These are phyloP conservation scores for Cyrtorhinus lividipennis DNA, from an alignment of 1,140 invertebrate species.

Conservation along the genomic window DNA sequence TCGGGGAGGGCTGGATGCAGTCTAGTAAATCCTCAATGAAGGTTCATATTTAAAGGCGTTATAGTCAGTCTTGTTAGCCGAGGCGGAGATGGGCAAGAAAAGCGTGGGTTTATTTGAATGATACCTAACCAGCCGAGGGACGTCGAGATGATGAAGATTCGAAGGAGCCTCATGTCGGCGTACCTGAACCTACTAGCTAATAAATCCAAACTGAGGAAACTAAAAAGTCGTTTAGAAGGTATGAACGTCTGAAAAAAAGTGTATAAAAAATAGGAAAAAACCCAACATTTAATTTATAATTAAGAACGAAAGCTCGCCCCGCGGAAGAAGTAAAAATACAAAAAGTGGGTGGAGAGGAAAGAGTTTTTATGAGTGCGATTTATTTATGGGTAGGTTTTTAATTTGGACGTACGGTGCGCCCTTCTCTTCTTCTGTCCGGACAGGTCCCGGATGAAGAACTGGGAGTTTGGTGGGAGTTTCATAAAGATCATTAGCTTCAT, in stretches of 20 bases:
- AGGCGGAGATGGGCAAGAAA: background rate
- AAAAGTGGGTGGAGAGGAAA: background rate
- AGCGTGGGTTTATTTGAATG: background rate
- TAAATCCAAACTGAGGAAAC: background rate
- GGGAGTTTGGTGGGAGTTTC: background rate
- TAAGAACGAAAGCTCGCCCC: background rate
- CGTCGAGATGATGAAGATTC: background rate
- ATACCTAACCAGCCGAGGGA: background rate
- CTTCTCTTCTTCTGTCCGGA: background rate
- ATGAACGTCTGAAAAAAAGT: no score
- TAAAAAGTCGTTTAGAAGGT: no score
- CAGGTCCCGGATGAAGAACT: background rate
- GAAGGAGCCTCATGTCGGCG: background rate
- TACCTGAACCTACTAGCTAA: background rate
- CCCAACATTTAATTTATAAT: background rate
- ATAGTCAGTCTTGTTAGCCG: background rate
- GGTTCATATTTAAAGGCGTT: background rate
- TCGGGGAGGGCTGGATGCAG: background rate
- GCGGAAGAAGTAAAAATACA: background rate
- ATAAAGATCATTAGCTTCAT: background rate
- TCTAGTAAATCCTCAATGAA: background rate
- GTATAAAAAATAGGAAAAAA: no score
- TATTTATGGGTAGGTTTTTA: background rate
- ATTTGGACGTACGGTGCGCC: background rate
- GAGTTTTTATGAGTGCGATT: background rate